Conservation (phyloP, 2,888 invertebrate species). For the Agriopis leucophaearia region DNA sequence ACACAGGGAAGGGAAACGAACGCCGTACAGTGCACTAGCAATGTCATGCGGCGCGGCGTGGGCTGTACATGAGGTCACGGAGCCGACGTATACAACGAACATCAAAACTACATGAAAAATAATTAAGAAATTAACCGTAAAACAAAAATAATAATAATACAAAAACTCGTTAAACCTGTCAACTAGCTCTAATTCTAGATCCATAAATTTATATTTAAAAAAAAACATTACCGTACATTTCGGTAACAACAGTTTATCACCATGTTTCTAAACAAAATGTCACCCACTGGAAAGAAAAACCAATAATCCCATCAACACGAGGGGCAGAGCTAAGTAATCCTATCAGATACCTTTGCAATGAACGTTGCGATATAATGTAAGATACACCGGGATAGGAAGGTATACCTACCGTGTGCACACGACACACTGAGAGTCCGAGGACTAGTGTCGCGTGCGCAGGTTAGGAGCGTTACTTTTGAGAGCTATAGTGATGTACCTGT, state of each 20-base stretch:
- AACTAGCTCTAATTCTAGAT: neutral
- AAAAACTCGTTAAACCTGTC: neutral
- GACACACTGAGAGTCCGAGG: too few species aligned
- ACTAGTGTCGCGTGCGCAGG: neutral
- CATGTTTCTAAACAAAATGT: neutral
- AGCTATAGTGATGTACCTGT: conserved; percentile 62
- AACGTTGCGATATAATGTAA: too few species aligned
- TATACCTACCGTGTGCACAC: too few species aligned
- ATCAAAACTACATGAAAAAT: conserved; percentile 14
- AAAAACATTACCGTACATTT: neutral
- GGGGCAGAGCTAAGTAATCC: too few species aligned
- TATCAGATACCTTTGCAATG: too few species aligned
- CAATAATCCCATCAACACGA: too few species aligned
- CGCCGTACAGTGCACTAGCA: neutral
- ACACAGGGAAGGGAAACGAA: conserved; percentile 3
- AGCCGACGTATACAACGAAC: neutral
- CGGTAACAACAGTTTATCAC: neutral
- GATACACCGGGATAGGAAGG: too few species aligned
- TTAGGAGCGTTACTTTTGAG: neutral
- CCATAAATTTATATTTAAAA: neutral
- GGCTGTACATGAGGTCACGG: conserved; percentile 12
- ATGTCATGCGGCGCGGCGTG: too few species aligned
- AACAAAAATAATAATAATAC: neutral
- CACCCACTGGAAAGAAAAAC: neutral
- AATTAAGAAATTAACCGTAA: neutral